A percentile compares a stretch with the other conserved stretches of the same genome.
Conservation (phyloP, 2,797 vertebrate genomes). For the Myotis daubentonii region DNA sequence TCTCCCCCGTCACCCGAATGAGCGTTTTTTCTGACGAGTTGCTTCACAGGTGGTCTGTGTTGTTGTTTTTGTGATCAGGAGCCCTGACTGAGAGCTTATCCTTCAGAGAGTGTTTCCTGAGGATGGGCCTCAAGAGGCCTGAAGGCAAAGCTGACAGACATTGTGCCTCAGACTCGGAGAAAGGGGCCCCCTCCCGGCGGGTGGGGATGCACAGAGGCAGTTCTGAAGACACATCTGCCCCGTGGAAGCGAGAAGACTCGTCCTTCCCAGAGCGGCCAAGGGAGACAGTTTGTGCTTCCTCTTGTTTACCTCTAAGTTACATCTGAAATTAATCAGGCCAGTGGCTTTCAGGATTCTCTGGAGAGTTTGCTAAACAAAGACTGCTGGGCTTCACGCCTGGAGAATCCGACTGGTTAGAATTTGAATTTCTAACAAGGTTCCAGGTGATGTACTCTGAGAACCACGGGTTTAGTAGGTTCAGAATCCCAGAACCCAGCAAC, state of each 20-base stretch:
- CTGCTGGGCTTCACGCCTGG: fast-evolving
- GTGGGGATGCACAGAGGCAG: not conserved
- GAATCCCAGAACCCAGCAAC: not conserved
- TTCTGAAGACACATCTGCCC: not conserved
- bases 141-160: not conserved
- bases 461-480: not conserved
- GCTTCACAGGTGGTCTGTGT: not conserved
- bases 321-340: not conserved
- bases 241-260: not conserved
- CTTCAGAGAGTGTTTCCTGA: not conserved
- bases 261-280: not conserved
- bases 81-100: not conserved
- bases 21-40: not conserved
- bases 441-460: not conserved
- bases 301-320: not conserved
- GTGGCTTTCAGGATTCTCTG: not conserved
- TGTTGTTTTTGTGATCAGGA: not conserved
- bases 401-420: not conserved
- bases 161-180: not conserved
- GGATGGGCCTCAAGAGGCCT: not conserved
- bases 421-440: not conserved
- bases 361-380: not conserved
- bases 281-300: not conserved
- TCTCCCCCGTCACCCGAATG: not conserved
- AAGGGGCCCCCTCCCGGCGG: not conserved